Conservation (phyloP, 2,888 invertebrate species). For the Heteropelma amictum region DNA sequence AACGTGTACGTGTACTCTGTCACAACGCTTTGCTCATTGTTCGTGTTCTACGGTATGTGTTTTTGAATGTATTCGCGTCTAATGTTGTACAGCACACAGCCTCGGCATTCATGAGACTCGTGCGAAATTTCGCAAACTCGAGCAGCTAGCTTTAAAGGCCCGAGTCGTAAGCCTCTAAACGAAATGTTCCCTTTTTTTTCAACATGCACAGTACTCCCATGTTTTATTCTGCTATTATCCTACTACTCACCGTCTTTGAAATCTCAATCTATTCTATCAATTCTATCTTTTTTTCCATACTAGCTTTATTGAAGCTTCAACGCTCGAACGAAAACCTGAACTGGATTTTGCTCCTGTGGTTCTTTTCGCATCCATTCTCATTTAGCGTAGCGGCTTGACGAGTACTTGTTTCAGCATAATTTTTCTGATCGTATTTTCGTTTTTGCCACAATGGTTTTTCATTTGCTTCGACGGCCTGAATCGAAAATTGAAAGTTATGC, state of each 20-base stretch:
- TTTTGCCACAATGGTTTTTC: too few relatives aligned
- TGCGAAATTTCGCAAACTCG: slow-evolving; percentile 39
- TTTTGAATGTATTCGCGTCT: not conserved
- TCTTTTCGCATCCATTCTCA: too few relatives aligned
- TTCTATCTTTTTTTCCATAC: not conserved
- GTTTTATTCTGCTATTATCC: not conserved
- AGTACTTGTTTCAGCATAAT: too few relatives aligned
- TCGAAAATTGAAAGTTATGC: too few relatives aligned
- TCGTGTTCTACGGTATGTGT: not conserved
- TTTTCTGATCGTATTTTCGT: too few relatives aligned
- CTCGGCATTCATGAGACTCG: slow-evolving; percentile 47
- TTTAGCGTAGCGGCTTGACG: too few relatives aligned
- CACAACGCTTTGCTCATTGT: slow-evolving; percentile 22
- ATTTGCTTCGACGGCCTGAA: too few relatives aligned
- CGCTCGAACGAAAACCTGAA: too few relatives aligned
- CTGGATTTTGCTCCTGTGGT: too few relatives aligned
- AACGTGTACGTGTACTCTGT: slow-evolving; percentile 23
- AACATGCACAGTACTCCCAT: not conserved
- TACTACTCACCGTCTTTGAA: not conserved
- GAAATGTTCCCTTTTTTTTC: slow-evolving; percentile 16
- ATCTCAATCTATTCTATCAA: too few relatives aligned
- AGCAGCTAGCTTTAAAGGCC: slow-evolving; percentile 16
- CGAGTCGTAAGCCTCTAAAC: slow-evolving; percentile 29
- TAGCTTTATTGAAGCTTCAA: too few relatives aligned
- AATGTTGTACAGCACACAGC: not conserved